Conservation (phyloP, 2,113 vertebrate genomes). For the Hippolais icterina region DNA sequence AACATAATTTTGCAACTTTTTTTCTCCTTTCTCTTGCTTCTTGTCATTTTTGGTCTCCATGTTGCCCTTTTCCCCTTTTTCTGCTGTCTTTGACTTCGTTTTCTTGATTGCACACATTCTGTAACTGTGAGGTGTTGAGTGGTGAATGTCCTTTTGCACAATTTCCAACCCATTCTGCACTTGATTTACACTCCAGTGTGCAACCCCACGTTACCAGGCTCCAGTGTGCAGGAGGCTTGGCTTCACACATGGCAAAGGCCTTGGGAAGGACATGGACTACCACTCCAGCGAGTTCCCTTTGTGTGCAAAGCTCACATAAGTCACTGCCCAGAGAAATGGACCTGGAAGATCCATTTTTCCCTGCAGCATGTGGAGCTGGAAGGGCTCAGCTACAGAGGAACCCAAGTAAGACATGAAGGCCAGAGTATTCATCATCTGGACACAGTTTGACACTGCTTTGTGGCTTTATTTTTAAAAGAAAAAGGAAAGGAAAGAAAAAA, state of each 20-base stretch:
- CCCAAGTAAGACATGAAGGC: not conserved
- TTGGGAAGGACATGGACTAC: not conserved
- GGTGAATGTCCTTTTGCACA: not conserved
- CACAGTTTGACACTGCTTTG: not conserved
- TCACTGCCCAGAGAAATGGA: not conserved
- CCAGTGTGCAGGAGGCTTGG: fast-evolving
- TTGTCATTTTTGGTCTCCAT: not conserved
- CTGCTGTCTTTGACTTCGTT: not conserved
- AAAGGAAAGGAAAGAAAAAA: not conserved
- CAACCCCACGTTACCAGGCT: not conserved
- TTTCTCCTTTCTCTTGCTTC: not conserved
- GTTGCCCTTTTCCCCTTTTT: not conserved
- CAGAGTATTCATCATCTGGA: not conserved
- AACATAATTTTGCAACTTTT: not conserved
- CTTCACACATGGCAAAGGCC: not conserved
- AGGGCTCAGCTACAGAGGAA: not conserved
- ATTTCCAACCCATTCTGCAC: not conserved
- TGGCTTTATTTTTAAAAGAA: not conserved
- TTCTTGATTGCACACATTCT: not conserved
- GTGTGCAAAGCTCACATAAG: not conserved
- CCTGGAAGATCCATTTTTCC: not conserved
- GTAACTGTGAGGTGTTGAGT: fast-evolving
- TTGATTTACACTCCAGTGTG: not conserved
- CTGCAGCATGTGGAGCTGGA: not conserved
- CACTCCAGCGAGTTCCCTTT: not conserved